Evolutionary conservation across 2,113 vertebrate species (phyloP).

Genomic region (Entelurus aequoreus): DNA sequence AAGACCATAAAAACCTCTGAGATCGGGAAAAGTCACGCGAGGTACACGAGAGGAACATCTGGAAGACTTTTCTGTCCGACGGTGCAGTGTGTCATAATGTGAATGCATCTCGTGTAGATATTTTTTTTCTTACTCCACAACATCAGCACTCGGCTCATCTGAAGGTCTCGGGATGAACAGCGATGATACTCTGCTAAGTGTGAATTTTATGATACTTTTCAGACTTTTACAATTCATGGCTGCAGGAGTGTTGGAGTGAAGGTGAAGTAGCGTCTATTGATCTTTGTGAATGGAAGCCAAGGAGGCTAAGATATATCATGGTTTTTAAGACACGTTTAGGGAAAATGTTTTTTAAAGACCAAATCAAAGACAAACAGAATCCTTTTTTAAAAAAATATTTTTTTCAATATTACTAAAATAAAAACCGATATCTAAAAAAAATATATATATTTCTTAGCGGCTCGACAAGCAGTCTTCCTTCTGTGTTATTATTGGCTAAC

Average conservation of each 20-base stretch:
- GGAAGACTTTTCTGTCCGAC: slow-evolving; percentile 40
- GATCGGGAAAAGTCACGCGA: slow-evolving; percentile 5
- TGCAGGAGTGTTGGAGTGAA: slow-evolving; percentile 1
- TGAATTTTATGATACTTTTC: slow-evolving; percentile 24
- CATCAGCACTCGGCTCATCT: slow-evolving; percentile 6
- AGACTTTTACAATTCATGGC: slow-evolving; percentile 30
- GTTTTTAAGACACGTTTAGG: too few species aligned
- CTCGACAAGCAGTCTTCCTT: too few species aligned
- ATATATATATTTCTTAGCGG: too few species aligned
- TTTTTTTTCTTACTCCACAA: slow-evolving; percentile 18
- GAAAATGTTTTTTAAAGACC: too few species aligned
- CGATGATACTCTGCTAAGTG: slow-evolving; percentile 8
- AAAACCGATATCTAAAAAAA: too few species aligned
- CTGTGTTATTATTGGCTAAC: too few species aligned
- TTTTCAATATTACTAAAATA: too few species aligned
- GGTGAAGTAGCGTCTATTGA: slow-evolving; percentile 12
- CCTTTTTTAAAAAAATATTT: too few species aligned
- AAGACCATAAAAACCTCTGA: slow-evolving; percentile 6
- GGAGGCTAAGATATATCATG: slow-evolving; percentile 17
- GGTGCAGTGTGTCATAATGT: slow-evolving; percentile 18
- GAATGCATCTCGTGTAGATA: neutral
- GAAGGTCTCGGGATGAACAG: neutral
- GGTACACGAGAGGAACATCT: slow-evolving; percentile 12
- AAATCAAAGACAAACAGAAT: too few species aligned
- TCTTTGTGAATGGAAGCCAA: slow-evolving; percentile 16